Evolutionary conservation across 2,113 vertebrate genomes (phyloP), one percentile per base, ranked within the genome.

Genomic region (Sphaerodactylus townsendi): DNA sequence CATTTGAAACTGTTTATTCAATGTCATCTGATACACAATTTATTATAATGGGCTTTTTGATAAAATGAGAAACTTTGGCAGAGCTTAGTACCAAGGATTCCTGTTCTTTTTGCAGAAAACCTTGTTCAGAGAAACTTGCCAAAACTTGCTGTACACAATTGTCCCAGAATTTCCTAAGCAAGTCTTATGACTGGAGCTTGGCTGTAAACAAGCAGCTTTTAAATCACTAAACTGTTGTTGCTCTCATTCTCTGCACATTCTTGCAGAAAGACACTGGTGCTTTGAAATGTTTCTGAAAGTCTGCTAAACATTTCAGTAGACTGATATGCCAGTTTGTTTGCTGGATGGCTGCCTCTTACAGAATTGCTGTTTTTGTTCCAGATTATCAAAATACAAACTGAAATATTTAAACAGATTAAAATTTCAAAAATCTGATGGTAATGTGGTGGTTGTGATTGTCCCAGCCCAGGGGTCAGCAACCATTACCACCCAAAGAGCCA

Each of bases 111-210:
- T 85, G 25, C 0, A 0, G 64, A 83, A 84, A 89, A 73, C 8
- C 82, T 87, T 93, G 88, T 85, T 83, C 85, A 30, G 46, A 2
- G 72, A 75, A 33, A 21, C 44, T 69, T 46, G 30, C 28, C 66
- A 41, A 66, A 88, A 81, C 69, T 68, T 76, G 59, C 50, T 65
- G 79, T 80, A 85, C 79, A 21, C 44, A 53, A 62, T 10, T 90
- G 93, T 90, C 81, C 88, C 88, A 72, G 83, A 91, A 91, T 92
- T 85, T 86, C 86, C 81, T 93, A 75, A 94, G 84, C 13, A 0
- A 87, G 81, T 93, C 94, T 92, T 93, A 90, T 95, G 94, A 95
- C 88, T 93, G 46, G 79, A 88, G 8, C 69, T 76, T 10, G 62
- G 74, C 66, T 86, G 33, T 53, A 86, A 83, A 81, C 88, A 93